Conservation (phyloP, 1,140 invertebrate species). For the Oedothorax gibbosus region DNA sequence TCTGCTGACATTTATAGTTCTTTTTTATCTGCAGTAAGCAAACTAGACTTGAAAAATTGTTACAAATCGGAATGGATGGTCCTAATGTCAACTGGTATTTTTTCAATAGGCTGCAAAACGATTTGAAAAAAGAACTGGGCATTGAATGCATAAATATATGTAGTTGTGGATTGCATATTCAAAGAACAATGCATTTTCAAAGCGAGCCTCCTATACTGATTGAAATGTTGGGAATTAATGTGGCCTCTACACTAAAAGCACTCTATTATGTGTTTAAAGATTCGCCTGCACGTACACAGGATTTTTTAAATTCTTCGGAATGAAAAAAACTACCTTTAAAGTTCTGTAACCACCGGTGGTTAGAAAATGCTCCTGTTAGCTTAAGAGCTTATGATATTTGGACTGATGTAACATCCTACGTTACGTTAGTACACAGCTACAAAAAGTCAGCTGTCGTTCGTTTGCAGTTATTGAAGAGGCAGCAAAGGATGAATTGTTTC, state of each 20-base stretch:
- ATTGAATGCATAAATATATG: not conserved
- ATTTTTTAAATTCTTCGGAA: not conserved
- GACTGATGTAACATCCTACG: not conserved
- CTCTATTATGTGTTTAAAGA: not conserved
- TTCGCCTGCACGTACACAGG: not conserved
- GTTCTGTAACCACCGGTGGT: not conserved
- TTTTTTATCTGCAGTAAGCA: not conserved
- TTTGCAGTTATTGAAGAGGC: not conserved
- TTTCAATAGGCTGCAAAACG: not conserved
- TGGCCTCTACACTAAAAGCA: not conserved
- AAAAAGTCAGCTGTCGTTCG: not conserved
- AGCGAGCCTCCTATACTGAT: not conserved
- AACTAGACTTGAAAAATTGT: not conserved
- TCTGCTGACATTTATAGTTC: not conserved
- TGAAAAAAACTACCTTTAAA: not conserved
- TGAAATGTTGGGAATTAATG: too few species aligned
- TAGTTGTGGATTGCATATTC: not conserved
- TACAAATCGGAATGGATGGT: not conserved
- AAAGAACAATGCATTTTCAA: not conserved
- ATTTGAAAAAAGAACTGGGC: not conserved
- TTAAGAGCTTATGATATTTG: not conserved
- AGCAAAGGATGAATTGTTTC: not conserved
- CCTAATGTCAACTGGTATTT: not conserved
- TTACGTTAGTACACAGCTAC: not conserved
- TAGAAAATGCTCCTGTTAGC: not conserved